Percentiles rank a stretch among this genome's conserved stretches.
Evolutionary conservation across 2,888 invertebrate species (phyloP).

Genomic region (Oscheius onirici): DNA sequence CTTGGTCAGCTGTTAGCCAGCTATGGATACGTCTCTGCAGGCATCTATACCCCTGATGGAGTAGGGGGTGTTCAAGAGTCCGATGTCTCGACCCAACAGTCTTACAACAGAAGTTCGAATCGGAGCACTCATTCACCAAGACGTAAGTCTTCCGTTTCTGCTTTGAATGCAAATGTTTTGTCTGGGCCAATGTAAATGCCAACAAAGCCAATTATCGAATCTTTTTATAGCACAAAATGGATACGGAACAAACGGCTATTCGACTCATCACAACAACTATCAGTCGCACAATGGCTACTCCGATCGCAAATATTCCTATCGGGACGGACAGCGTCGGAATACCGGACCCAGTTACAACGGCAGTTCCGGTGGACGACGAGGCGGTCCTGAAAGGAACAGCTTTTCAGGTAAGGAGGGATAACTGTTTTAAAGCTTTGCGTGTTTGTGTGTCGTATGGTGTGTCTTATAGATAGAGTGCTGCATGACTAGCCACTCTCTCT

Average conservation of each 20-base stretch:
- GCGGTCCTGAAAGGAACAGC: conserved; percentile 7
- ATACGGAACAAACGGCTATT: conserved; percentile 17
- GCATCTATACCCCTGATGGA: conserved; percentile 54
- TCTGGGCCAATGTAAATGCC: not conserved
- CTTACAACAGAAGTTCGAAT: not conserved
- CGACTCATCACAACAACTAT: not conserved
- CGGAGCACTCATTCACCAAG: conserved; percentile 13
- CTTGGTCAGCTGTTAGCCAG: conserved; percentile 51
- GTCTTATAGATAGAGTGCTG: too few species aligned
- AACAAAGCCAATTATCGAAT: not conserved
- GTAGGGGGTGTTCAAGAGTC: not conserved
- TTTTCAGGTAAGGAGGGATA: not conserved
- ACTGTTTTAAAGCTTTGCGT: too few species aligned
- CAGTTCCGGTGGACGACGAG: not conserved
- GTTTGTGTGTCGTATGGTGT: too few species aligned
- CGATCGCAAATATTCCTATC: not conserved
- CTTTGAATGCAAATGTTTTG: too few species aligned
- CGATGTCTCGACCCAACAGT: not conserved
- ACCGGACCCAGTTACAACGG: conserved; percentile 13
- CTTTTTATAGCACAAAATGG: conserved; percentile 14
- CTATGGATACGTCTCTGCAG: conserved; percentile 61
- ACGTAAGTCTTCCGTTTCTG: not conserved
- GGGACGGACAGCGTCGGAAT: conserved; percentile 7
- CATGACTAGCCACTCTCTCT: not conserved
- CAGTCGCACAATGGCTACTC: not conserved